Percentiles rank a stretch among this genome's conserved stretches.
Evolutionary conservation across 2,888 invertebrate species (phyloP).

Genomic region (Eupithecia abbreviata): DNA sequence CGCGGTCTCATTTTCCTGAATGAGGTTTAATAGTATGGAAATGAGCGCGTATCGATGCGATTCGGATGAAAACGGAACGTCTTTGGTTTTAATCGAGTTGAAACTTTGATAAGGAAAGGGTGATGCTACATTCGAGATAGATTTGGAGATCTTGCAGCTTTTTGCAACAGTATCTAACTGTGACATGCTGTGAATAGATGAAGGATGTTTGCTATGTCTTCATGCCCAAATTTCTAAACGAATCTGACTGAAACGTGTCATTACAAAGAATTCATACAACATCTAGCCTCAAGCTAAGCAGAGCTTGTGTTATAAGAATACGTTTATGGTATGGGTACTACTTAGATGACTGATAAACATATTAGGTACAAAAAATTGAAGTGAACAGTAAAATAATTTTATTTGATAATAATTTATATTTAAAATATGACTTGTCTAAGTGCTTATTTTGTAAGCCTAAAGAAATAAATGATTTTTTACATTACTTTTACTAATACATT

Average conservation of each 20-base stretch:
- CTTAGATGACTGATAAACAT: no score
- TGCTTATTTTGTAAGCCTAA: no score
- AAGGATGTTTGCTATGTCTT: not conserved
- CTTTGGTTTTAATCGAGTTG: conserved; percentile 68
- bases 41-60: conserved; percentile 58
- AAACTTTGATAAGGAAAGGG: conserved; percentile 61
- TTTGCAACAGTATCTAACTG: not conserved
- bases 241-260: not conserved
- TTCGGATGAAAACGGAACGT: conserved; percentile 47
- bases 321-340: no score
- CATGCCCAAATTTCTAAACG: not conserved
- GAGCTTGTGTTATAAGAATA: no score
- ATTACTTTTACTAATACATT: no score
- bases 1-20: conserved; percentile 37
- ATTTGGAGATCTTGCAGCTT: not conserved
- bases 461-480: no score
- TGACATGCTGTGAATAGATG: not conserved
- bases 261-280: no score
- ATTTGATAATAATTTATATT: no score
- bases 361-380: no score
- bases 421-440: no score
- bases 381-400: no score
- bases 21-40: conserved; percentile 59
- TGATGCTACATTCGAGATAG: conserved; percentile 1
- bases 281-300: no score